phyloP scores from a whole-genome alignment of 2,888 invertebrate species.

The Drosophila putrida region DNA sequence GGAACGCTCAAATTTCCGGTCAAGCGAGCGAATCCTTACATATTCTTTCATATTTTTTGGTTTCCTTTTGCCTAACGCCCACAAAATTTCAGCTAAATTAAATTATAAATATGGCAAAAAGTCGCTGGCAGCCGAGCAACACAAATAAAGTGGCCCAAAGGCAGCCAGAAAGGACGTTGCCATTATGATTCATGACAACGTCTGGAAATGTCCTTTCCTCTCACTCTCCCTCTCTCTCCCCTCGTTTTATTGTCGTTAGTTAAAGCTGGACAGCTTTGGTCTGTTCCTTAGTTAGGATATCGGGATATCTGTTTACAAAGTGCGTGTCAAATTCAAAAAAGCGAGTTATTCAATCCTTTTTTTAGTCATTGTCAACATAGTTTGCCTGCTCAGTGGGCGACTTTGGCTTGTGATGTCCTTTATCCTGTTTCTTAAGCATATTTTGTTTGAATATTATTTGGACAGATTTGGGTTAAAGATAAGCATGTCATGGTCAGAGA shows the following conservation, averaged over 20 bases:
- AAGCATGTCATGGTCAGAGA: constrained; percentile 25
- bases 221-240: not conserved
- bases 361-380: constrained; percentile 53
- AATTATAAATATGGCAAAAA: constrained; percentile 79
- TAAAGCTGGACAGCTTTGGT: constrained; percentile 52
- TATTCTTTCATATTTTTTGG: constrained; percentile 52
- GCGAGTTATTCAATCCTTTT: constrained; percentile 76
- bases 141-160: constrained; percentile 64
- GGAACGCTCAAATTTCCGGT: constrained; percentile 73
- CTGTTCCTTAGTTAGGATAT: constrained; percentile 36
- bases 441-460: constrained; percentile 47
- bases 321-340: constrained; percentile 77
- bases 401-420: constrained; percentile 35
- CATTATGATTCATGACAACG: constrained; percentile 78
- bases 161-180: constrained; percentile 42
- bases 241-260: constrained; percentile 45
- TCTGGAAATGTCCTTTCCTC: constrained; percentile 50
- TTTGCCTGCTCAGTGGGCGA: constrained; percentile 46
- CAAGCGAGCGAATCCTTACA: constrained; percentile 77
- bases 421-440: constrained; percentile 46
- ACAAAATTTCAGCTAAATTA: constrained; percentile 80
- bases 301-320: constrained; percentile 63
- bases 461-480: constrained; percentile 58
- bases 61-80: constrained; percentile 70
- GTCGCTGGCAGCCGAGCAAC: constrained; percentile 59